Percentiles rank a stretch among this genome's conserved stretches.
phyloP scores from a whole-genome alignment of 30 jellyfish, hydroid and myxozoan species.

The Morbakka virulenta region DNA sequence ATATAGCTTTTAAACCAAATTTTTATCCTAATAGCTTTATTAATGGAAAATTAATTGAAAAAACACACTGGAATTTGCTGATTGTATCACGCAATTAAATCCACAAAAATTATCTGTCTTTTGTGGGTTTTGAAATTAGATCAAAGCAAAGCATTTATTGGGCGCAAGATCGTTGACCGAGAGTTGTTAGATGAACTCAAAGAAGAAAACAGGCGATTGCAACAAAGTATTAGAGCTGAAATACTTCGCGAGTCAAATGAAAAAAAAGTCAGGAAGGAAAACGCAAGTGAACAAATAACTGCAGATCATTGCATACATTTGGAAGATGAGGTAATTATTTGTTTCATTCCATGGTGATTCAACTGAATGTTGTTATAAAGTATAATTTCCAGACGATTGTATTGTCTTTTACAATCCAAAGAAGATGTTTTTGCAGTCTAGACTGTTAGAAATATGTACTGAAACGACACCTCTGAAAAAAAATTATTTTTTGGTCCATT shows the following conservation, averaged over 20 bases:
- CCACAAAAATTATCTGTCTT: no score
- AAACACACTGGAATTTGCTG: no score
- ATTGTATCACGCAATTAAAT: no score
- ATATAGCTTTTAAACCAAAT: no score
- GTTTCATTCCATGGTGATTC: no score
- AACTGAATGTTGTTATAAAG: neutral
- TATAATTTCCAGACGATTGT: neutral
- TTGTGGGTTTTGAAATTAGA: no score
- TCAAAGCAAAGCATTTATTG: neutral
- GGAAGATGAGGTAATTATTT: neutral
- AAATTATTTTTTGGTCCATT: no score
- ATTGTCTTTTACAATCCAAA: conserved; percentile 13
- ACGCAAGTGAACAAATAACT: neutral
- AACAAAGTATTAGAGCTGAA: neutral
- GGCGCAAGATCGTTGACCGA: neutral
- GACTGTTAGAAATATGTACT: no score
- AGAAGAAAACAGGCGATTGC: neutral
- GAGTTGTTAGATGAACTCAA: neutral
- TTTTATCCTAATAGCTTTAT: no score
- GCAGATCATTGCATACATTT: neutral
- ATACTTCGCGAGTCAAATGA: neutral
- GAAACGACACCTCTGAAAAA: no score
- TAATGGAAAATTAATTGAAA: no score
- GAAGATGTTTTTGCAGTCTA: no score
- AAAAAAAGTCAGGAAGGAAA: neutral